These are phyloP conservation scores for Paraplagusia blochii DNA, from an alignment of 2,113 vertebrate species.

Conservation along the genomic window DNA sequence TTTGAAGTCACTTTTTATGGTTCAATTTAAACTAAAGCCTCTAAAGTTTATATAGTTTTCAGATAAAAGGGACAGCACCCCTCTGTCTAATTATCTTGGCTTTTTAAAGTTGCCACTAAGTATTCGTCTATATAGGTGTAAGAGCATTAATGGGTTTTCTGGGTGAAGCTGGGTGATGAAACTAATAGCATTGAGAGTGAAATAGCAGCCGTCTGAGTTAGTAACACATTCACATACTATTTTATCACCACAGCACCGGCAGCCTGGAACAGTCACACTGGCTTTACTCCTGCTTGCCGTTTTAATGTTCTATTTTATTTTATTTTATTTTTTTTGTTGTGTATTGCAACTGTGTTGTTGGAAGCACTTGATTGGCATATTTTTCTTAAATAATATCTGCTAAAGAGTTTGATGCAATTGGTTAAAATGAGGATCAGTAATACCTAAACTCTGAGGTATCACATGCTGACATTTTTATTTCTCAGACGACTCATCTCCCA, in stretches of 20 bases:
- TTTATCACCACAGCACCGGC: conserved; percentile 11
- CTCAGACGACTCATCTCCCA: not conserved
- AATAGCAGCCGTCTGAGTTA: conserved; percentile 13
- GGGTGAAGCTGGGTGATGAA: conserved; percentile 37
- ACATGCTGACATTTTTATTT: not conserved
- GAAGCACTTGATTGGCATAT: not conserved
- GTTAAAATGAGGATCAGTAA: not conserved
- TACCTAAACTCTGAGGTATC: not conserved
- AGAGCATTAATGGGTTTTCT: not conserved
- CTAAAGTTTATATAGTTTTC: too few relatives aligned
- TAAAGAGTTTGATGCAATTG: not conserved
- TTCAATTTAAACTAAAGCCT: too few relatives aligned
- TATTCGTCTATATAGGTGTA: conserved; percentile 1
- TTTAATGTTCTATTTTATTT: not conserved
- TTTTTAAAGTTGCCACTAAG: not conserved
- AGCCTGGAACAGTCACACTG: not conserved
- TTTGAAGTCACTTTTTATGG: too few relatives aligned
- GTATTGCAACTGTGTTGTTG: not conserved
- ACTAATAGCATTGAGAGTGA: conserved; percentile 40
- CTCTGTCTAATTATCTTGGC: not conserved
- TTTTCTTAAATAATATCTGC: not conserved
- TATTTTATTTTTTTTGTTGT: not conserved
- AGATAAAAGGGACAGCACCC: not conserved
- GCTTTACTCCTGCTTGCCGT: not conserved
- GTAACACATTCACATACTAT: conserved; percentile 13